Percentiles rank a stretch among this genome's conserved stretches.
Evolutionary conservation across 2,797 vertebrate species (phyloP).

Genomic region (Acrocephalus scirpaceus): DNA sequence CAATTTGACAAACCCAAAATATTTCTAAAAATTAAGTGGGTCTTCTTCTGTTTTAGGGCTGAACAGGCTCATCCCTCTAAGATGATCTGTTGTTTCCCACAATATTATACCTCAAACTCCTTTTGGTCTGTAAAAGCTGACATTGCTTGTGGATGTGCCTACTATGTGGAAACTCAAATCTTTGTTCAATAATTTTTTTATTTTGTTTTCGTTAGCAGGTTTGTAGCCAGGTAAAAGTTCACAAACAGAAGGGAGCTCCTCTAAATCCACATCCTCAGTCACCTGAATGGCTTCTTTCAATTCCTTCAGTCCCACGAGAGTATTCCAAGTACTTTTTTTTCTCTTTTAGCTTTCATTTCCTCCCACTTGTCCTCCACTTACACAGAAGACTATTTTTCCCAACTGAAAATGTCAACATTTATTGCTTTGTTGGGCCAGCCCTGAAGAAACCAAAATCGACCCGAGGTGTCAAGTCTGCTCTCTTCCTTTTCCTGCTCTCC

Average conservation of each 20-base stretch:
- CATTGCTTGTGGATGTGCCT: neutral
- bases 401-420: conserved; percentile 19
- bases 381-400: conserved; percentile 1
- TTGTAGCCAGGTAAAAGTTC: neutral
- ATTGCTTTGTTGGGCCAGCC: conserved; percentile 21
- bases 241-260: neutral
- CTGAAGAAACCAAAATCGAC: conserved; percentile 19
- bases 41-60: neutral
- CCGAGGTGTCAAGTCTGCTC: neutral
- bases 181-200: neutral
- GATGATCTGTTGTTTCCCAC: neutral
- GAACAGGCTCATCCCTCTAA: neutral
- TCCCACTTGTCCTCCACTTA: conserved; percentile 29
- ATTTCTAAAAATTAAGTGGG: neutral
- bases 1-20: neutral
- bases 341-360: conserved; percentile 16
- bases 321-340: neutral
- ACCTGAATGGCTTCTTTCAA: conserved; percentile 25
- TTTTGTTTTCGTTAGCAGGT: neutral
- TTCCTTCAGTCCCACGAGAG: neutral
- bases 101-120: neutral
- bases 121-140: neutral
- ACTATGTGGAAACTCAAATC: neutral
- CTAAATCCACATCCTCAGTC: neutral
- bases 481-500: conserved; percentile 20